A percentile compares a stretch with the other conserved stretches of the same genome.
These are phyloP conservation scores for Donacobius atricapilla DNA, from an alignment of 2,113 vertebrate species.

Conservation along the genomic window DNA sequence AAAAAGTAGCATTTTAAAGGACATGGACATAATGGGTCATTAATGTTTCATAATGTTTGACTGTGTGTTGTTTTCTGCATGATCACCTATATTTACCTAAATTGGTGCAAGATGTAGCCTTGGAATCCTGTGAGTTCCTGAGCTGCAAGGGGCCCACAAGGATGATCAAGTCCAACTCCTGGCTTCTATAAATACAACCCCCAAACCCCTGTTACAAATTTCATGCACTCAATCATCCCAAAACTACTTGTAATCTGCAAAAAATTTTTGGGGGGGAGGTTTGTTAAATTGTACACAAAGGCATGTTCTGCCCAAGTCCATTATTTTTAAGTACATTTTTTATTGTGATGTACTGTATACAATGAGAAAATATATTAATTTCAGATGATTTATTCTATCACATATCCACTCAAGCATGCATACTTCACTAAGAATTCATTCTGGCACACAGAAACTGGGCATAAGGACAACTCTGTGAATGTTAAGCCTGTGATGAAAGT, in stretches of 20 bases:
- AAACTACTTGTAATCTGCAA: not conserved
- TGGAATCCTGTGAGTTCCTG: not conserved
- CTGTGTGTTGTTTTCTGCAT: not conserved
- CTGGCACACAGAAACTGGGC: not conserved
- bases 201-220: not conserved
- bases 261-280: no score
- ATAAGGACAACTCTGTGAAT: not conserved
- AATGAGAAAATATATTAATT: not conserved
- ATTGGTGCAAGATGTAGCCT: not conserved
- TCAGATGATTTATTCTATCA: not conserved
- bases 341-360: not conserved
- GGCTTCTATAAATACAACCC: not conserved
- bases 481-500: not conserved
- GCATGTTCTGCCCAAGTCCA: not conserved
- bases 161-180: not conserved
- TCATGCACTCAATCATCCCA: not conserved
- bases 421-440: not conserved
- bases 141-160: not conserved
- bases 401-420: not conserved
- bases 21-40: accelerated
- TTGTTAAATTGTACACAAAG: not conserved
- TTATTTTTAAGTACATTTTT: not conserved
- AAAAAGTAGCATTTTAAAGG: not conserved
- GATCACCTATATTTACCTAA: not conserved
- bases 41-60: not conserved